Evolutionary conservation across 2,797 vertebrate genomes (phyloP), one percentile per base, ranked within the genome.

Genomic region (Astyanax mexicanus): DNA sequence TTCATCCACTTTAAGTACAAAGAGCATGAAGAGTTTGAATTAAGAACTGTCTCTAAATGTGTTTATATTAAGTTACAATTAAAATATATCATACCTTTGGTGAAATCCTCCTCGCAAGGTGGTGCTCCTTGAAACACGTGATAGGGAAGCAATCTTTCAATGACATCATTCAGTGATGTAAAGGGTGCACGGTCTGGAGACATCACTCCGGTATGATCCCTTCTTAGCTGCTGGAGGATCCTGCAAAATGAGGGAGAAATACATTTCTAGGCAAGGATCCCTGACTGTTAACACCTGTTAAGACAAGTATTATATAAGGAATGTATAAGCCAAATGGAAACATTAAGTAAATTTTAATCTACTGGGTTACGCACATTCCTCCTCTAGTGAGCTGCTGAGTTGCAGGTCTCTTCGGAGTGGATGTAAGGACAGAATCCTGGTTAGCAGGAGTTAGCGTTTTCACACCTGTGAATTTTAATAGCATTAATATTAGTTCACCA

Each of bases 51-150:
- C 23, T 13, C 44, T 44, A 25, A 10, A 69, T 4, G 23, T 51
- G 49, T 2, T 3, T 37, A 17, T 64, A n/a, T n/a, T n/a, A 25
- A 8, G 25, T 19, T 55, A 21, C 37, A 73, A 25, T 17, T 57
- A 7, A 12, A 64, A 19, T 32, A 72, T 71, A 45, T 11, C 4
- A 38, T 78, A 99, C 98, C 97, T 91, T 93, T 96, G 67, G 88
- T 91, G 87, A 98, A 93, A 87, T 99, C 97, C 0, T 96, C 95
- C 42, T 94, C 91, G 23, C 91, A 94, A 73, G 95, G 96, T 58
- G 93, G 88, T 55, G 95, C 85, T 72, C 97, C 98, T 88, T 98
- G 96, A 88, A 95, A 97, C 85, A 98, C 95, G 0, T 99, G 96
- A 89, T 96, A 99, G 0, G 97, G 95, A 72, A 99, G 92, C 74